phyloP scores from a whole-genome alignment of 92 coral and sea anemone species.

The Paramuricea clavata region DNA sequence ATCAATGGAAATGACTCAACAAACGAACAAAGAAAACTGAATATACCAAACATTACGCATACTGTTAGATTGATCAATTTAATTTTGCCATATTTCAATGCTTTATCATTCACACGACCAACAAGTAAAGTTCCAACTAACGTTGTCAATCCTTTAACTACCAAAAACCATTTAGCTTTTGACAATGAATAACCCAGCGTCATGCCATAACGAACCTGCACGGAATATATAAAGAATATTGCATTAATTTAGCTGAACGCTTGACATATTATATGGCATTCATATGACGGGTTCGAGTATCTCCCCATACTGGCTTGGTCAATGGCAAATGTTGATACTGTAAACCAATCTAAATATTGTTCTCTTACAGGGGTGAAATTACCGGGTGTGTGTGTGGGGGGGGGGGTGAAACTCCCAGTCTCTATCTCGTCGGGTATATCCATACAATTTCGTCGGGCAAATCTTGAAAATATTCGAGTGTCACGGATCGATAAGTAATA shows the following conservation, averaged over 20 bases:
- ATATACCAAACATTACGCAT: neutral
- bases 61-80: neutral
- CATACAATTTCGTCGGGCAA: too few relatives aligned
- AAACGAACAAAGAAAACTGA: slow-evolving; percentile 7
- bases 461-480: too few relatives aligned
- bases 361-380: too few relatives aligned
- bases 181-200: slow-evolving; percentile 28
- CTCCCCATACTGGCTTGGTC: too few relatives aligned
- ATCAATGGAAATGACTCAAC: slow-evolving; percentile 23
- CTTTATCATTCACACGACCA: slow-evolving; percentile 19
- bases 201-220: slow-evolving; percentile 31
- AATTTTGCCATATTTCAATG: neutral
- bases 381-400: too few relatives aligned
- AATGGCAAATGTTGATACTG: too few relatives aligned
- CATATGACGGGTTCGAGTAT: too few relatives aligned
- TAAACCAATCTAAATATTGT: too few relatives aligned
- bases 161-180: slow-evolving; percentile 27
- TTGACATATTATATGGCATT: neutral
- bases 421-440: too few relatives aligned
- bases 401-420: too few relatives aligned
- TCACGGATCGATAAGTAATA: too few relatives aligned
- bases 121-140: neutral
- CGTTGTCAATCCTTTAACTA: neutral
- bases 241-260: neutral
- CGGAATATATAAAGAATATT: neutral